Base-by-base conservation (phyloP, 37 sponge, comb jelly and placozoan genomes). In the Ephydatia muelleri region DNA sequence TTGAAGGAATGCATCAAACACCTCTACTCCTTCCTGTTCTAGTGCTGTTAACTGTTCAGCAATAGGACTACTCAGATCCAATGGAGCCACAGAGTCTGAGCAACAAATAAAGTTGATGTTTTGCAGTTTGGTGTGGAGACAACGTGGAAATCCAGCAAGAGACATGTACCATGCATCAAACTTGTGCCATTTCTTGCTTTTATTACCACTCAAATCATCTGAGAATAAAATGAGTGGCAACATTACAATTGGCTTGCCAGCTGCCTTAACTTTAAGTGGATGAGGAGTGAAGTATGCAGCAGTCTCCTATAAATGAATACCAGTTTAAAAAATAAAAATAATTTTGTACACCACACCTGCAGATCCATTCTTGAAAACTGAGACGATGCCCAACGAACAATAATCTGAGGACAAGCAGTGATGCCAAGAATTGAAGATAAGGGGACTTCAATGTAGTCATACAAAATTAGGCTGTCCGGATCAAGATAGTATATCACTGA, bases 171-270 rank as follows among this genome's bases (percentile, higher is more conserved):
- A 89, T 29, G n/a, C 64, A 74, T 89, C 81, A 80, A 89, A 89
- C 29, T 80, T 80, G 49, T 89, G 79, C 89, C 89, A 89, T 25
- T 84, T 84, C 49, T 89, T 83, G 29, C 33, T 47, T 26, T 49
- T 47, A 35, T 89, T 89, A 25, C 89, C 89, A 84, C 89, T 89
- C 13, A 80, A 74, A 80, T 89, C 89, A 80, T 89, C 89, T 2
- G 84, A 37, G 49, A 80, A 89, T 30, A 89, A 49, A 36, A 89
- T 4, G 2, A 88, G 57, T 29, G 88, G 88, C 28, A 65, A 28
- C 68, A 77, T 49, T 26, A 72, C 65, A n/a, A 77, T 49, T 21
- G 80, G 80, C 67, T 43, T 43, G 47, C 47, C 47, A 4, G 47
- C 47, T 43, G 47, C 47, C 47, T 43, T 43, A 43, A 43, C 47